Base-by-base conservation (phyloP, 2,888 invertebrate species). In the Liposcelis brunnea region DNA sequence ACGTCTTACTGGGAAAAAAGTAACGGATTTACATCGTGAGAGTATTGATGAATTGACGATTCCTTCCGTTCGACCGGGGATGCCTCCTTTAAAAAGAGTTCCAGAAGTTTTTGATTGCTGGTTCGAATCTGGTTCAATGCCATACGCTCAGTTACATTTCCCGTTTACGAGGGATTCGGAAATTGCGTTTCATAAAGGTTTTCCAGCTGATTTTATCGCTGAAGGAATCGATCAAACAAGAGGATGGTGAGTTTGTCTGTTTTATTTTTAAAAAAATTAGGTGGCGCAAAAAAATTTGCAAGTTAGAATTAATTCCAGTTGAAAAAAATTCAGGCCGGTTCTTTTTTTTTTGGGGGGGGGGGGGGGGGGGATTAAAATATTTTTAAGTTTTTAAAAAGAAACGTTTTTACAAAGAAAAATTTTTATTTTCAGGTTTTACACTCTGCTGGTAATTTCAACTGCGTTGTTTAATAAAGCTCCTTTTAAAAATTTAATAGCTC, bases 41-140 rank as follows among this genome's bases (percentile, higher is more conserved):
- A 80, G 74, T 57, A 82, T 98, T 53, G 98, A 99, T 63, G 71
- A 82, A 55, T 68, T 98, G 49, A 84, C 83, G 56, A 97, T 98
- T 55, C 94, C 95, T 1, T 97, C 97, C 1, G 69, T 69, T 45
- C 71, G 79, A 31, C 74, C 79, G 0, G 94, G 91, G 5, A 74
- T 79, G 47, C 87, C 91, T 2, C 83, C 85, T 10, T 65, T 99
- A 26, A 75, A 71, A 50, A 74, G 98, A 45, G 79, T 98, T 3
- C 59, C 80, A 1, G 94, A 97, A 65, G 97, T 99, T 0, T 99
- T 99, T 64, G 98, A 99, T 64, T 99, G 98, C 61, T 99, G 98
- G 98, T 99, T 99, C 65, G 98, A 99, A 62, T 94, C 94, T 1
- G 97, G 98, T 3, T 90, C 93, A 15, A 98, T 98, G 98, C 98